Base-by-base conservation (phyloP, 2,113 vertebrate species). In the Oceanodroma tethys region DNA sequence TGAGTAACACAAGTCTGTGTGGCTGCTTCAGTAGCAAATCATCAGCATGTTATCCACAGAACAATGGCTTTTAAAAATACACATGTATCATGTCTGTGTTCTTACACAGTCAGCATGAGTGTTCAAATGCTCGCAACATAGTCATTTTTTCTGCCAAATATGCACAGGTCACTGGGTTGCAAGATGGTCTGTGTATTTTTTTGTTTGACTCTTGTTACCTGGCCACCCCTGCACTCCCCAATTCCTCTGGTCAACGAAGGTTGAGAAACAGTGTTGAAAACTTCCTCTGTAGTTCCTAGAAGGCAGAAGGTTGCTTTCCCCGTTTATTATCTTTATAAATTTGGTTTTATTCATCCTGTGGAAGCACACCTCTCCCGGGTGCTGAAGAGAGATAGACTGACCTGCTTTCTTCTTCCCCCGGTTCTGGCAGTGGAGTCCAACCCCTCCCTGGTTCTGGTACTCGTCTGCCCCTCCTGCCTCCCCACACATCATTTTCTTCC, bases 61-160 rank as follows among this genome's bases (percentile, higher is more conserved):
- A 32, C 62, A 76, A 3, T 50, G 25, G n/a, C 52, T 85, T 52
- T 79, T 70, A 53, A 65, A 75, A 85, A 25, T 9, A 9, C 6
- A 17, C 0, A 0, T 17, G 17, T 30, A 6, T 75, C 12, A 8
- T 38, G 32, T 26, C 14, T 82, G 13, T 78, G 12, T 47, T 36
- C n/a, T 62, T 71, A 36, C 21, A 45, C 15, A 40, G 36, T 74
- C 74, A 59, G 25, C 20, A 3, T 25, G 26, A 74, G 18, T 48
- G 14, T 62, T 62, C 48, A 45, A 59, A 25, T 78, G 43, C 32
- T 90, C 1, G 5, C 38, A 78, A 16, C 21, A 1, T 25, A 6
- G 48, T 68, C 12, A 36, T 17, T 7, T 80, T 72, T 88, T 65
- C 27, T 82, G 62, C 18, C 23, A 76, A 7, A 63, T 53, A 43